A percentile compares a stretch with the other conserved stretches of the same genome.
Evolutionary conservation across 2,113 vertebrate genomes (phyloP).

Genomic region (Probosciger aterrimus): DNA sequence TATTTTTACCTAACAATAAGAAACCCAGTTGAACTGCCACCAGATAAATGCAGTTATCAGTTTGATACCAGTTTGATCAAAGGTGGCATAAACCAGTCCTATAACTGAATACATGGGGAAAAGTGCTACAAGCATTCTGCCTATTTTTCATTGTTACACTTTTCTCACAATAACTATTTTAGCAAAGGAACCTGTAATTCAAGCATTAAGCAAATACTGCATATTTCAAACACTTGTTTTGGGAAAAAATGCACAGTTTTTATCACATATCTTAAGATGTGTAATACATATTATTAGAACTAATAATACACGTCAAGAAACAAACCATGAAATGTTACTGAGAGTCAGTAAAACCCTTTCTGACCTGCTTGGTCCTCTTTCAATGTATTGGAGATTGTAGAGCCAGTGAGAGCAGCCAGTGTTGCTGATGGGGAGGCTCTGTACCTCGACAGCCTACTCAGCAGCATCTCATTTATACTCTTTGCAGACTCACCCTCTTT

Average conservation of each 20-base stretch:
- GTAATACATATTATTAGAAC: not conserved
- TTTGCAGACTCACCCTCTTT: conserved; percentile 98
- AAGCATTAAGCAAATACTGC: not conserved
- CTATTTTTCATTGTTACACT: not conserved
- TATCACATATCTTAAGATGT: not conserved
- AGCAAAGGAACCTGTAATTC: not conserved
- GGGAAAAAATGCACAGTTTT: not conserved
- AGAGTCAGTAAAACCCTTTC: not conserved
- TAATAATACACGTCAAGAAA: not conserved
- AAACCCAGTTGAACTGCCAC: not conserved
- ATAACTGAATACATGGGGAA: not conserved
- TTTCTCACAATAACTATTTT: not conserved
- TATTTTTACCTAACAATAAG: not conserved
- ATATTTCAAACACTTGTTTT: rapidly evolving
- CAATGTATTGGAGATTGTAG: conserved; percentile 94
- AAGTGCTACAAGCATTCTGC: not conserved
- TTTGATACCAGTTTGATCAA: not conserved
- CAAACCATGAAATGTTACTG: not conserved
- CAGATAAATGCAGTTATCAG: not conserved
- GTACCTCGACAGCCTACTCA: conserved; percentile 95
- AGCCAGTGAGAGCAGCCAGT: conserved; percentile 93
- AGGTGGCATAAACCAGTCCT: not conserved
- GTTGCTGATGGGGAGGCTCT: conserved; percentile 95
- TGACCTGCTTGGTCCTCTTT: conserved; percentile 97
- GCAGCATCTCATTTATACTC: conserved; percentile 97